phyloP scores from a whole-genome alignment of 2,797 vertebrate genomes.

The Galaxias olidus region DNA sequence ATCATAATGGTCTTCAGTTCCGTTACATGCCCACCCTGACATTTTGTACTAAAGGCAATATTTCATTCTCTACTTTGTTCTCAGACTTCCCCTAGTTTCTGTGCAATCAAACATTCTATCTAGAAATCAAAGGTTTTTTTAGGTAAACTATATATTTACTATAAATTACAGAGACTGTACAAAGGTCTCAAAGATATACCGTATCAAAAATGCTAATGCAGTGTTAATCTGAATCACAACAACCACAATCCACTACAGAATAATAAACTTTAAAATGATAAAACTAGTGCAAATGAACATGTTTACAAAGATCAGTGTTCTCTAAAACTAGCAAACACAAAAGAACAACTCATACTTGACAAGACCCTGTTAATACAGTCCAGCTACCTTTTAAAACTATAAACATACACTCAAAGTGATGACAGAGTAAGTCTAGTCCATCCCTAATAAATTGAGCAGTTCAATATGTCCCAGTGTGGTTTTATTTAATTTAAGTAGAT shows the following conservation, averaged over 20 bases:
- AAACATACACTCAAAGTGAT: too few species aligned
- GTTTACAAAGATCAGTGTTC: slow-evolving; percentile 45
- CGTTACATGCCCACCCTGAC: neutral
- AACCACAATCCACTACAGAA: slow-evolving; percentile 26
- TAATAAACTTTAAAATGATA: slow-evolving; percentile 33
- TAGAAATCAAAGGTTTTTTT: slow-evolving; percentile 14
- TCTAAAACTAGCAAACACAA: slow-evolving; percentile 27
- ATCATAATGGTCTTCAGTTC: slow-evolving; percentile 17
- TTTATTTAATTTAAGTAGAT: too few species aligned
- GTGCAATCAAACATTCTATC: neutral
- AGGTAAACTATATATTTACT: slow-evolving; percentile 11
- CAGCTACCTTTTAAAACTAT: too few species aligned
- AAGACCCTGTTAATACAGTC: neutral
- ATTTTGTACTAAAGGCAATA: slow-evolving; percentile 2
- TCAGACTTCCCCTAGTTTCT: slow-evolving; percentile 4
- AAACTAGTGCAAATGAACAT: slow-evolving; percentile 48
- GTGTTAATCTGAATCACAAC: slow-evolving; percentile 25
- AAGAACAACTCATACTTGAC: slow-evolving; percentile 24
- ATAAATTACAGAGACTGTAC: neutral
- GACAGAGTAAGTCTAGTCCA: too few species aligned
- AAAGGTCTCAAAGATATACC: slow-evolving; percentile 9
- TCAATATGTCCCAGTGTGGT: too few species aligned
- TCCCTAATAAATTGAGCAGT: too few species aligned
- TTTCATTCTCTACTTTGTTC: slow-evolving; percentile 8
- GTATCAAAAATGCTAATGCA: slow-evolving; percentile 22